These are phyloP conservation scores for Gouania willdenowi DNA, from an alignment of 2,797 vertebrate species.

Conservation along the genomic window DNA sequence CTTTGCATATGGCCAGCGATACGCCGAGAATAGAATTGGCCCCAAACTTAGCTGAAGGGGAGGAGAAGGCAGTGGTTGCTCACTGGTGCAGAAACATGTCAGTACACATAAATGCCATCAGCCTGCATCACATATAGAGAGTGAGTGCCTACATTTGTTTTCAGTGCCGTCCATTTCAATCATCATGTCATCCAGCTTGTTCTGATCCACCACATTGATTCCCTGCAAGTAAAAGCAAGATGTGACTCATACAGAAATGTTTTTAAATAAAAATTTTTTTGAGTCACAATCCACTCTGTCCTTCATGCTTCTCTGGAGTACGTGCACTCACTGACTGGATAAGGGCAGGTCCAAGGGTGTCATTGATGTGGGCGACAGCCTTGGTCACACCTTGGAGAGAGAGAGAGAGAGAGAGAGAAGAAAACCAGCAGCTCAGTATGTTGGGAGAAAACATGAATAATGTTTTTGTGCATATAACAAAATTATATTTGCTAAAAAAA, in stretches of 20 bases:
- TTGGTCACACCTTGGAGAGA: constrained; percentile 81
- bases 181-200: constrained; percentile 90
- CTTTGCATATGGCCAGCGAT: constrained; percentile 89
- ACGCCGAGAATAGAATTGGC: constrained; percentile 91
- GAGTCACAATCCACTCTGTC: neutral
- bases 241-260: neutral
- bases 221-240: constrained; percentile 67
- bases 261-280: neutral
- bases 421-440: neutral
- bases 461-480: neutral
- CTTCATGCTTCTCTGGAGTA: neutral
- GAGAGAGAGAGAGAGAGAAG: constrained; percentile 1
- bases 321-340: constrained; percentile 81
- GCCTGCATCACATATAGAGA: neutral
- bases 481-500: neutral
- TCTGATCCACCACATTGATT: constrained; percentile 84
- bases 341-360: constrained; percentile 84
- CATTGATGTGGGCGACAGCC: constrained; percentile 90
- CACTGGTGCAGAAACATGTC: constrained; percentile 20
- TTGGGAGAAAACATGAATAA: neutral
- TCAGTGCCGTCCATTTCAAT: constrained; percentile 93
- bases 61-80: neutral
- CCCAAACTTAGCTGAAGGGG: constrained; percentile 83
- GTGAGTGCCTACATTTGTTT: constrained; percentile 84
- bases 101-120: neutral